Conservation (phyloP, 2,797 vertebrate species). For the Lagodon rhomboides region DNA sequence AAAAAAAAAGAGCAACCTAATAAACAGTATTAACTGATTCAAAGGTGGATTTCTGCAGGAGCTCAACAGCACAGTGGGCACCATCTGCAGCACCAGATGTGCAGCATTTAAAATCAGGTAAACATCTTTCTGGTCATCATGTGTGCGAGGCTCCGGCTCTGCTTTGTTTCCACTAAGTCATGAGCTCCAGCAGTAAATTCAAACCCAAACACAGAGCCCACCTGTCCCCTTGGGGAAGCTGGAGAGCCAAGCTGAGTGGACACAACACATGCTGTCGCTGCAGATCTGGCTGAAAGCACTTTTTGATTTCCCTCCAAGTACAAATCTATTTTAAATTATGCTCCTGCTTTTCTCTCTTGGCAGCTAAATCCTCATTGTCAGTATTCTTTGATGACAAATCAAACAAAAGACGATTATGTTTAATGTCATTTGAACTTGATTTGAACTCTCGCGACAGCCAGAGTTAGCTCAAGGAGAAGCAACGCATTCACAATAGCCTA, state of each 20-base stretch:
- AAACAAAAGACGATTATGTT: conserved; percentile 22
- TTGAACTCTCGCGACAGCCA: not conserved
- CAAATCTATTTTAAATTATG: conserved; percentile 16
- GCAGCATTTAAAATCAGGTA: conserved; percentile 60
- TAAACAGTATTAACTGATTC: conserved; percentile 20
- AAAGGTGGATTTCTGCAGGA: conserved; percentile 35
- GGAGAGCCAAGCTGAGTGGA: conserved; percentile 30
- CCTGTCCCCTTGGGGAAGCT: conserved; percentile 30
- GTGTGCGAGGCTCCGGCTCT: conserved; percentile 23
- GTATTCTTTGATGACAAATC: conserved; percentile 18
- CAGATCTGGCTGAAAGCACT: conserved; percentile 32
- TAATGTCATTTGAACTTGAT: conserved; percentile 15
- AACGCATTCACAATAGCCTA: not conserved
- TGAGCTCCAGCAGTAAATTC: conserved; percentile 28
- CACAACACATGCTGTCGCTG: conserved; percentile 37
- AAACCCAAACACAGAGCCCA: conserved; percentile 54
- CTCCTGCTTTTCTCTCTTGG: not conserved
- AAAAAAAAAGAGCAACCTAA: conserved; percentile 41
- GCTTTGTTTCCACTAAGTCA: conserved; percentile 28
- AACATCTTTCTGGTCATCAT: conserved; percentile 51
- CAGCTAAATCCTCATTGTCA: conserved; percentile 20
- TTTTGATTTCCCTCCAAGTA: conserved; percentile 27
- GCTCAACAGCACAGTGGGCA: conserved; percentile 22
- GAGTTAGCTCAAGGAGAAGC: conserved; percentile 3
- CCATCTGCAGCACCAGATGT: conserved; percentile 70